Conservation (phyloP, 1,140 invertebrate species). For the Proctacanthus coquilletti region DNA sequence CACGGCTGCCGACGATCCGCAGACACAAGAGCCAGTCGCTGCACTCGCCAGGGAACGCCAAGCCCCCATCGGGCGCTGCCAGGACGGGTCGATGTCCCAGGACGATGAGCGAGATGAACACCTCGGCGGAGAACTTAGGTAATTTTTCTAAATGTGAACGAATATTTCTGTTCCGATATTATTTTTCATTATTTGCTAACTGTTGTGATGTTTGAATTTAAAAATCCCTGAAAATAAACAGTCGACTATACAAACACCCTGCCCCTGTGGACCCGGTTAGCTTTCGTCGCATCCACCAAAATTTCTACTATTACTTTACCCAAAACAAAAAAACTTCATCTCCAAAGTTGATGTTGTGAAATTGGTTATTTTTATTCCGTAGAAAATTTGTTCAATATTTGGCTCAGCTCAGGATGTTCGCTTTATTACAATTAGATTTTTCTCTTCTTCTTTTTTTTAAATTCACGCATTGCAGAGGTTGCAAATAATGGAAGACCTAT, state of each 20-base stretch:
- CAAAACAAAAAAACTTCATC: too few relatives aligned
- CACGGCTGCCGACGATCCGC: constrained; percentile 68
- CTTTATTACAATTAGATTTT: too few relatives aligned
- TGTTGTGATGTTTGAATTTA: constrained; percentile 3
- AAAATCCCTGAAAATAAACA: too few relatives aligned
- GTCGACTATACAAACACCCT: too few relatives aligned
- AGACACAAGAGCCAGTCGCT: constrained; percentile 60
- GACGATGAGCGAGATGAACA: constrained; percentile 49
- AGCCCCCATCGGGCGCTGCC: constrained; percentile 28
- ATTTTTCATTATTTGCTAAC: not conserved
- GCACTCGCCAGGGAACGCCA: constrained; percentile 48
- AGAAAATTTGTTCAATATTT: too few relatives aligned
- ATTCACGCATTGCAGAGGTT: constrained; percentile 28
- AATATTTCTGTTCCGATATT: not conserved
- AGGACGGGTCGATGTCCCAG: constrained; percentile 31
- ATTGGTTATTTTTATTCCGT: too few relatives aligned
- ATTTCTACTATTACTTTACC: too few relatives aligned
- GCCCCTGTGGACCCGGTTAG: too few relatives aligned
- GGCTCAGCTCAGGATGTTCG: too few relatives aligned
- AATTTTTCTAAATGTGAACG: constrained; percentile 18
- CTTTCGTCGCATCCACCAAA: too few relatives aligned
- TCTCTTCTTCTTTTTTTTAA: constrained; percentile 12
- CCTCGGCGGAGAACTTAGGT: constrained; percentile 57
- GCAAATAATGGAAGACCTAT: constrained; percentile 36
- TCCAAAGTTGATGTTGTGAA: too few relatives aligned